Percentiles rank a stretch among this genome's conserved stretches.
These are phyloP conservation scores for Heterochromis multidens DNA, from an alignment of 2,113 vertebrate species.

Conservation along the genomic window DNA sequence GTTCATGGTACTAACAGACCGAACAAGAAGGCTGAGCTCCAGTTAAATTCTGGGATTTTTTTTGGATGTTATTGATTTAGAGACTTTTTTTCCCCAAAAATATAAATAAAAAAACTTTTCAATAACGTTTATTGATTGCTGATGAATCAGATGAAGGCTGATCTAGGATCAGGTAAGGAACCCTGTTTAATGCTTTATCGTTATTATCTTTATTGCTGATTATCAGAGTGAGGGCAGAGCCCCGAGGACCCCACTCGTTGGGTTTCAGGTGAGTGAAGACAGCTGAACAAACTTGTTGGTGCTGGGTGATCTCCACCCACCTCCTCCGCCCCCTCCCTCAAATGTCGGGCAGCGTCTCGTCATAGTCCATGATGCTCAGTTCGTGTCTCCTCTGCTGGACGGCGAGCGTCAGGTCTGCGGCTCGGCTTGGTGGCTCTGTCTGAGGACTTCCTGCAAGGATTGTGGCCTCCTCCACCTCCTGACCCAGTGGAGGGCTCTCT, in stretches of 20 bases:
- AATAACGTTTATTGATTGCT: background rate
- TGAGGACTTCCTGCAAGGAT: conserved; percentile 33
- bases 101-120: background rate
- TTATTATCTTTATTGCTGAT: background rate
- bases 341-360: conserved; percentile 84
- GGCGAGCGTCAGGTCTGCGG: background rate
- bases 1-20: no score
- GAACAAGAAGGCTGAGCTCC: background rate
- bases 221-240: background rate
- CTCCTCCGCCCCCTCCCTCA: background rate
- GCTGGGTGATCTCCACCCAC: no score
- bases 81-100: background rate
- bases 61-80: no score
- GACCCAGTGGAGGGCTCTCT: conserved; percentile 22
- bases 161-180: background rate
- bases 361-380: conserved; percentile 96
- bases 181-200: background rate
- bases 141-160: background rate
- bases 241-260: background rate
- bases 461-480: conserved; percentile 47
- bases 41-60: no score
- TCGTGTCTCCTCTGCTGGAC: conserved; percentile 68
- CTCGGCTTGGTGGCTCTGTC: background rate
- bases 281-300: background rate
- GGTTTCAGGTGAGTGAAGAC: background rate